Evolutionary conservation across 2,113 vertebrate genomes (phyloP), one percentile per base, ranked within the genome.

Genomic region (Sialia sialis): DNA sequence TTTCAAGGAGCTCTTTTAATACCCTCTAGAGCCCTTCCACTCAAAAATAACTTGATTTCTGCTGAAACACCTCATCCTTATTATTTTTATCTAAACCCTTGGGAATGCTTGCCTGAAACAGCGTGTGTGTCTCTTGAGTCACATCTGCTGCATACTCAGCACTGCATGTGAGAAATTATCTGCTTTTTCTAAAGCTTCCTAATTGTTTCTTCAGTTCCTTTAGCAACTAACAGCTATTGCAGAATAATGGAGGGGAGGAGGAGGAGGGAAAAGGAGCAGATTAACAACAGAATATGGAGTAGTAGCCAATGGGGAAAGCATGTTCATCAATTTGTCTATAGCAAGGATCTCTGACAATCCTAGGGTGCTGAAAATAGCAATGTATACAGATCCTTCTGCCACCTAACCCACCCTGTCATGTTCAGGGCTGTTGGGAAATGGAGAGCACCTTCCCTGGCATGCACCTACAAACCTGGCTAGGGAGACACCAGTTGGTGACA

Each of bases 171-270:
- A 95, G 87, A 89, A 93, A 95, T 93, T 49, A 78, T 32, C 70
- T 85, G 74, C 67, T 90, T 56, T 85, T 83, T 88, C 87, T 96
- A 66, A 85, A 89, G 67, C 46, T 58, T 66, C 49, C 79, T 95
- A 94, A 93, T 93, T 94, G 78, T 95, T 95, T 82, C 62, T 91
- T 91, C 72, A 81, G 56, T 55, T 94, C 86, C 77, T 91, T 76
- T 43, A 92, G 69, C 66, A 76, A 36, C 51, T 74, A 76, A 34
- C 46, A 73, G 58, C 39, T 89, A 39, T 15, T 79, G 58, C 56
- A 89, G 81, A 76, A 27, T 69, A 91, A 68, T 0, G 1, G 41
- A 84, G 21, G 52, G 41, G 39, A 81, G 78, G 29, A 84, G 80
- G 30, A 89, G 17, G 29, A 29, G 26, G 15, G 43, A 41, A 77